phyloP scores from a whole-genome alignment of 2,888 invertebrate species.

The Leptarthrus brevirostris region DNA sequence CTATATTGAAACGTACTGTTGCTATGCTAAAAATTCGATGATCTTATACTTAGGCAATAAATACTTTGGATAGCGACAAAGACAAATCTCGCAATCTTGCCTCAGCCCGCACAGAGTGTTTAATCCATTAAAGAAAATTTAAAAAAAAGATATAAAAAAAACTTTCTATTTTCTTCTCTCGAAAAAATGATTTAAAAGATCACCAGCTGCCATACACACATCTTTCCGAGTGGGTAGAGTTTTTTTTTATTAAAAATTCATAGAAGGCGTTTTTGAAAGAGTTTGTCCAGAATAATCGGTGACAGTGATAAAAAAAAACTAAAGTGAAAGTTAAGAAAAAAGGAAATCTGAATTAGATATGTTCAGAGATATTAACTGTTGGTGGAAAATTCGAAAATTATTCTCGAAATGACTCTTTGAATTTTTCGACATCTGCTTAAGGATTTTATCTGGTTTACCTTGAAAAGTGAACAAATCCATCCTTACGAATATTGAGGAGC shows the following conservation, averaged over 20 bases:
- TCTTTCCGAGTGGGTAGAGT: slow-evolving; percentile 13
- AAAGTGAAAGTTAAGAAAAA: slow-evolving; percentile 30
- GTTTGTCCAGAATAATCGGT: slow-evolving; percentile 38
- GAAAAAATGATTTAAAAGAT: slow-evolving; percentile 24
- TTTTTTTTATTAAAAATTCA: slow-evolving; percentile 2
- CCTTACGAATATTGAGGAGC: background rate
- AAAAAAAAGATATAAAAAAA: background rate
- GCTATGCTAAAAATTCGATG: slow-evolving; percentile 29
- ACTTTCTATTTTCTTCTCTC: slow-evolving; percentile 1
- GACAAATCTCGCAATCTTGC: slow-evolving; percentile 11
- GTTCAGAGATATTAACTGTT: background rate
- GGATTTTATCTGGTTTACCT: background rate
- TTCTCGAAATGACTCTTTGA: background rate
- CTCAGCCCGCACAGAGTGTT: slow-evolving; percentile 20
- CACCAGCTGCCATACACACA: slow-evolving; percentile 2
- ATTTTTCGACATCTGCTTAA: background rate
- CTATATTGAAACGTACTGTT: slow-evolving; percentile 5
- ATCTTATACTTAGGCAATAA: background rate
- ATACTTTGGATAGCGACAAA: slow-evolving; percentile 20
- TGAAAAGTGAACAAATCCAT: background rate
- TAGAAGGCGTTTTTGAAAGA: background rate
- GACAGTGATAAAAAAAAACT: slow-evolving; percentile 33
- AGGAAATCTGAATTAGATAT: too few relatives aligned
- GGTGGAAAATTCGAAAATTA: background rate
- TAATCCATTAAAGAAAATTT: slow-evolving; percentile 14